phyloP scores from a whole-genome alignment of 2,113 vertebrate genomes.

The Balaeniceps rex region DNA sequence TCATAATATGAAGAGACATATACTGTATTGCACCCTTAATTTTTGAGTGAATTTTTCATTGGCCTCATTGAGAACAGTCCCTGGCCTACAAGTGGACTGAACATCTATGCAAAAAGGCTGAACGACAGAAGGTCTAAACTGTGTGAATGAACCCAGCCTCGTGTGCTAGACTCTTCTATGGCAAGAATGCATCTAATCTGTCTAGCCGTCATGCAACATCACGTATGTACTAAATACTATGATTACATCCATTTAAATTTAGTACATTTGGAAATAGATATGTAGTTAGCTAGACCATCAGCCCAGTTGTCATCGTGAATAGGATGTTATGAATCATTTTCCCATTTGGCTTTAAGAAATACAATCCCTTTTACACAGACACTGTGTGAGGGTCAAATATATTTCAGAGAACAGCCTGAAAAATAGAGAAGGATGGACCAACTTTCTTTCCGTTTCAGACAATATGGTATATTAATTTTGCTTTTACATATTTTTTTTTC shows the following conservation, averaged over 20 bases:
- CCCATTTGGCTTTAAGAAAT: constrained; percentile 39
- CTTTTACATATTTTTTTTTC: neutral
- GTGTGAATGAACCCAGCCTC: neutral
- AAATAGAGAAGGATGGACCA: neutral
- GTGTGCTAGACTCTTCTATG: neutral
- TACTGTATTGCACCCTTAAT: neutral
- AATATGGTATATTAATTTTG: neutral
- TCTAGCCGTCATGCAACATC: constrained; percentile 1
- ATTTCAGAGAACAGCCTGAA: neutral
- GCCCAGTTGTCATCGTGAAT: constrained; percentile 29
- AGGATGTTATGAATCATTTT: constrained; percentile 57
- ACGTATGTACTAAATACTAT: neutral
- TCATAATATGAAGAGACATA: neutral
- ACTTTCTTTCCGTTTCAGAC: neutral
- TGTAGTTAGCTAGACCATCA: constrained; percentile 2
- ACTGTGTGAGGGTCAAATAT: neutral
- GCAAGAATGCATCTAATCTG: neutral
- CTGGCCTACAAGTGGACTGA: neutral
- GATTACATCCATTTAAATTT: constrained; percentile 40
- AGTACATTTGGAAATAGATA: constrained; percentile 52
- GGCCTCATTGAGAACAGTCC: neutral
- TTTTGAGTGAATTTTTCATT: neutral
- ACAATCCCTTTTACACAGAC: neutral
- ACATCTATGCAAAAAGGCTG: neutral
- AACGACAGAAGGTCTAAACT: neutral